Evolutionary conservation across 2,888 invertebrate species (phyloP).

Genomic region (Eristalis pertinax): DNA sequence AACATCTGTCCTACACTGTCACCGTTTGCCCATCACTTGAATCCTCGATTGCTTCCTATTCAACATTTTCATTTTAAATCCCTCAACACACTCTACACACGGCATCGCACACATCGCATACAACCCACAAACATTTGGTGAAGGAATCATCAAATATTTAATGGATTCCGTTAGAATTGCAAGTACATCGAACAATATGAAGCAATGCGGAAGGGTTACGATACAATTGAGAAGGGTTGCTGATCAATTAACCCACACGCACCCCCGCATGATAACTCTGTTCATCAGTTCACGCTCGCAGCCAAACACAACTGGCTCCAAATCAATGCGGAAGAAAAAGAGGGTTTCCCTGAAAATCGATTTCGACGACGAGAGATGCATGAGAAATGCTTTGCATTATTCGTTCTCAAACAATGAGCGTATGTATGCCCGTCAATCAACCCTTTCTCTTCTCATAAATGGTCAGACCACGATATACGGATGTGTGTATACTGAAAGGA

Average conservation of each 20-base stretch:
- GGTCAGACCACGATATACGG: background rate
- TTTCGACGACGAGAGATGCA: slow-evolving; percentile 43
- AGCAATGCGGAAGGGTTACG: slow-evolving; percentile 74
- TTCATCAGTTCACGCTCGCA: slow-evolving; percentile 30
- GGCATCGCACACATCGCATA: background rate
- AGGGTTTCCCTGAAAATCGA: slow-evolving; percentile 58
- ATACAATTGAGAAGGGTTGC: slow-evolving; percentile 69
- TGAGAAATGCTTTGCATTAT: slow-evolving; percentile 57
- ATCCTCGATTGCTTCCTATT: slow-evolving; percentile 61
- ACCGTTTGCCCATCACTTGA: slow-evolving; percentile 63
- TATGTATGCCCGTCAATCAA: slow-evolving; percentile 61
- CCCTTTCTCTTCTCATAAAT: slow-evolving; percentile 38
- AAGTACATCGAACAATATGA: slow-evolving; percentile 72
- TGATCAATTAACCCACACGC: slow-evolving; percentile 68
- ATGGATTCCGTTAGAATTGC: slow-evolving; percentile 67
- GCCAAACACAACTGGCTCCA: slow-evolving; percentile 15
- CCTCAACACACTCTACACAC: slow-evolving; percentile 3
- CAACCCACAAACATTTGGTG: slow-evolving; percentile 22
- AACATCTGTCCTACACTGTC: slow-evolving; percentile 68
- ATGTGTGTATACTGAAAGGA: slow-evolving; percentile 48
- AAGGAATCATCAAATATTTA: slow-evolving; percentile 65
- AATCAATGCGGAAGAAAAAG: slow-evolving; percentile 67
- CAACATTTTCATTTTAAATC: slow-evolving; percentile 29
- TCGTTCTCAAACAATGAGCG: slow-evolving; percentile 62
- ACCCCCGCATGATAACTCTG: slow-evolving; percentile 68